Base-by-base conservation (phyloP, 1,140 invertebrate species). In the Tetramorium alpestre region DNA sequence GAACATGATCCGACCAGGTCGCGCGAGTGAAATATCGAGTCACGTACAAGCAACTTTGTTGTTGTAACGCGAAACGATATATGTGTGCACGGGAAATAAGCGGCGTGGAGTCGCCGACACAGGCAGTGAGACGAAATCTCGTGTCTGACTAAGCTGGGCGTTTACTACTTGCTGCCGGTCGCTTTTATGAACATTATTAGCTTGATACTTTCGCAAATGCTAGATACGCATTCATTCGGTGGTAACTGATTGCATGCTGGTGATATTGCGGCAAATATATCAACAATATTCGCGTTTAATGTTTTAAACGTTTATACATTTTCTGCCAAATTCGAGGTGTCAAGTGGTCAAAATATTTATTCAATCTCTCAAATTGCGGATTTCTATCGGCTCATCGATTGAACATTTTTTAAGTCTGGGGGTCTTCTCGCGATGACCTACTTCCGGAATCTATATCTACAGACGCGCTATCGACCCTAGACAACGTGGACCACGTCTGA, bases 401-500 rank as follows among this genome's bases (percentile, higher is more conserved):
- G 28, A 18, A 86, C 54, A 28, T 38, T 51, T n/a, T 16, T 41
- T 62, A 70, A 47, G 11, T 47, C 38, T 2, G 16, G n/a, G n/a
- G 4, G n/a, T 58, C 67, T 11, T 22, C 44, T 3, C 25, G 18
- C 33, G 44, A 8, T 51, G 51, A 88, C 80, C 86, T 67, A 89
- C 82, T 89, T 89, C 8, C 62, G 25, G 38, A 28, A 49, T n/a
- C 2, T 33, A 41, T 51, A 75, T 77, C 47, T 88, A 64, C 38
- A 47, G 56, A 33, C 33, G 13, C 62, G 33, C 44, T 73, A 80
- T 90, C 88, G 80, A 90, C 85, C 67, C 67, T 76, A 44, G 56
- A 86, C 69, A 86, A 87, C 72, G 22, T 87, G 76, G 85, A 60
- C 78, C 65, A 51, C 70, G 22, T 72, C 64, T 70, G 72, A 81